These are phyloP conservation scores for Lepisosteus osseus DNA, from an alignment of 2,113 vertebrate genomes.

Conservation along the genomic window DNA sequence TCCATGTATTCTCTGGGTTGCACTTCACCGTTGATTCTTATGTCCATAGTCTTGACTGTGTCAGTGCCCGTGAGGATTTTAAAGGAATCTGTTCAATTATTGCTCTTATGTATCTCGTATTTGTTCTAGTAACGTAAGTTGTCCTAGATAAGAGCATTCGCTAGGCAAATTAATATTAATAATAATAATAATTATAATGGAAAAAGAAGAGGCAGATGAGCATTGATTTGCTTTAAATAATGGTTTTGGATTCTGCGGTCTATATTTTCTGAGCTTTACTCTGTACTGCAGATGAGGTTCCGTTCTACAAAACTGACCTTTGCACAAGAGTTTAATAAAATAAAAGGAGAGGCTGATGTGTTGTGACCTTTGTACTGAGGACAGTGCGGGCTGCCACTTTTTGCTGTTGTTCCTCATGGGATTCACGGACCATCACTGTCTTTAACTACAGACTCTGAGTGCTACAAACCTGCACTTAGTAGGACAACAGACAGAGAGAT, in stretches of 20 bases:
- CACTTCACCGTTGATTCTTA: no score
- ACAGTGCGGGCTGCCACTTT: conserved; percentile 18
- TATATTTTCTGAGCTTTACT: conserved; percentile 69
- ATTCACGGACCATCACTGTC: conserved; percentile 25
- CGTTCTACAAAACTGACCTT: conserved; percentile 32
- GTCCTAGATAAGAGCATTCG: no score
- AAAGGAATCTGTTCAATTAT: no score
- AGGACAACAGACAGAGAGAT: neutral
- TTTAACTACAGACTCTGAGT: conserved; percentile 19
- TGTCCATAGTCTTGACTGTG: no score
- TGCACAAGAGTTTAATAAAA: conserved; percentile 46
- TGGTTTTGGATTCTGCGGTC: conserved; percentile 72
- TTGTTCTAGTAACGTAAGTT: no score
- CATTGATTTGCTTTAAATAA: conserved; percentile 71
- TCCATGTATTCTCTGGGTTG: no score
- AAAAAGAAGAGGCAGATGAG: no score
- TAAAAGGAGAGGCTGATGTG: conserved; percentile 29
- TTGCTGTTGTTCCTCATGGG: conserved; percentile 31
- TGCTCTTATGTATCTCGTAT: no score
- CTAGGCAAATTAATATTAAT: conserved; percentile 42
- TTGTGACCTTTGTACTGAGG: conserved; percentile 25
- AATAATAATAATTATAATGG: conserved; percentile 14
- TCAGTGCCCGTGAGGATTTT: no score
- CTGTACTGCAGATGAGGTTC: conserved; percentile 56
- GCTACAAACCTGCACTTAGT: conserved; percentile 34